phyloP scores from a whole-genome alignment of 2,888 invertebrate genomes.

The Acronicta leporina region DNA sequence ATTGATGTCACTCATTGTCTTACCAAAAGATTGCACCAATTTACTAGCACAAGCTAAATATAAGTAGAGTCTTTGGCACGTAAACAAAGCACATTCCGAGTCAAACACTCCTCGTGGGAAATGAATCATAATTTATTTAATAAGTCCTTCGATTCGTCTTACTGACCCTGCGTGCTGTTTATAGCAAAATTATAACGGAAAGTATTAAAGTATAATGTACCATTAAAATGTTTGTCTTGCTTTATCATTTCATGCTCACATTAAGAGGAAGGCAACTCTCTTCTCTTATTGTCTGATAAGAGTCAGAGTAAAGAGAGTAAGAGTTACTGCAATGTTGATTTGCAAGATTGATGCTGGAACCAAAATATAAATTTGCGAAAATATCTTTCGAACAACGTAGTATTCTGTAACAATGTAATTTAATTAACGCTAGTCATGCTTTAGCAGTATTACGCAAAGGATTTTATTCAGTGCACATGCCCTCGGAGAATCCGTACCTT shows the following conservation, averaged over 20 bases:
- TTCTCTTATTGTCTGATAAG: too few species aligned
- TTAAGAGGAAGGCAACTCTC: too few species aligned
- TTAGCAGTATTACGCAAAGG: constrained; percentile 13
- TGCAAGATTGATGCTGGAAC: too few species aligned
- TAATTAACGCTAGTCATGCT: constrained; percentile 32
- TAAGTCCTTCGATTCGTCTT: constrained; percentile 45
- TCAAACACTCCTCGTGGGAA: constrained; percentile 32
- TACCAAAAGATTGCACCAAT: constrained; percentile 31
- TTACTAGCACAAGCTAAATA: constrained; percentile 28
- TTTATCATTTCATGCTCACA: too few species aligned
- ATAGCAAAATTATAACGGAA: too few species aligned
- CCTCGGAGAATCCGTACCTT: constrained; percentile 35
- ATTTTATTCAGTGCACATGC: constrained; percentile 26
- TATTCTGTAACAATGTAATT: constrained; percentile 27
- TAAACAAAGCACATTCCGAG: constrained; percentile 47
- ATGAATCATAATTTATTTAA: constrained; percentile 57
- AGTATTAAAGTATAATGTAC: too few species aligned
- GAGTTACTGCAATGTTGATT: too few species aligned
- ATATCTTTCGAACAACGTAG: not conserved
- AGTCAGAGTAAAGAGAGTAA: too few species aligned
- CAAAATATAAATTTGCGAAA: too few species aligned
- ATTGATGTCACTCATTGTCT: constrained; percentile 7
- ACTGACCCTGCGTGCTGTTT: constrained; percentile 24
- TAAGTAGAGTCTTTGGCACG: constrained; percentile 42
- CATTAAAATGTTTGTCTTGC: too few species aligned